Evolutionary conservation across 1,140 invertebrate genomes (phyloP).

Genomic region (Plutomurus gul): DNA sequence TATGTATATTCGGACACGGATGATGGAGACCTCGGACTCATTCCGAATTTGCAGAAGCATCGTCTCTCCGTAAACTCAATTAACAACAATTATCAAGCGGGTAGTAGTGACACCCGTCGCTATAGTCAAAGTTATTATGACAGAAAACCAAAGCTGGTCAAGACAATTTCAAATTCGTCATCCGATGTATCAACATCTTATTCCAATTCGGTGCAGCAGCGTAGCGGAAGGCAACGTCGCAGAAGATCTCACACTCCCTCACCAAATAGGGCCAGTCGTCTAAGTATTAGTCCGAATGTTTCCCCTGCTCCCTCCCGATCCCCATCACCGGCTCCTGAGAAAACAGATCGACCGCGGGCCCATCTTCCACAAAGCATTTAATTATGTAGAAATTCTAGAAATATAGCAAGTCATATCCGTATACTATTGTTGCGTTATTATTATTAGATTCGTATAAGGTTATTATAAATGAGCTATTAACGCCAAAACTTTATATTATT

Average conservation of each 20-base stretch:
- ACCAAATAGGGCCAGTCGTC: conserved; percentile 1
- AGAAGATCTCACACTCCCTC: conserved; percentile 26
- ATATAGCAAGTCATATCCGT: not conserved
- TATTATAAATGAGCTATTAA: no score
- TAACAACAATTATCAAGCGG: not conserved
- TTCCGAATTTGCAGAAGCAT: conserved; percentile 20
- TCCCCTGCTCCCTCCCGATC: not conserved
- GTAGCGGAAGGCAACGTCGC: not conserved
- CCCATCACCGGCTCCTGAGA: not conserved
- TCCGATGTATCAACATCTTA: conserved; percentile 26
- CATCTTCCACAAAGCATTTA: not conserved
- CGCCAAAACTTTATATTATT: no score
- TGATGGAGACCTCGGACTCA: conserved; percentile 18
- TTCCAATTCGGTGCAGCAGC: not conserved
- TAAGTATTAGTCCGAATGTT: not conserved
- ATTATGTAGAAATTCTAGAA: not conserved
- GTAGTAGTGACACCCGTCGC: not conserved
- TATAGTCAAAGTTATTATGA: not conserved
- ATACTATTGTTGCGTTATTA: no score
- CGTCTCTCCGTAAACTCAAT: not conserved
- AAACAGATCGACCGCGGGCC: not conserved
- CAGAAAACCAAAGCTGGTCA: not conserved
- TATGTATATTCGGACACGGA: conserved; percentile 39
- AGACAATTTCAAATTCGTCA: conserved; percentile 29
- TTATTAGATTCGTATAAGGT: no score